Conservation (phyloP, 2,888 invertebrate species). For the Luperina nickerlii region DNA sequence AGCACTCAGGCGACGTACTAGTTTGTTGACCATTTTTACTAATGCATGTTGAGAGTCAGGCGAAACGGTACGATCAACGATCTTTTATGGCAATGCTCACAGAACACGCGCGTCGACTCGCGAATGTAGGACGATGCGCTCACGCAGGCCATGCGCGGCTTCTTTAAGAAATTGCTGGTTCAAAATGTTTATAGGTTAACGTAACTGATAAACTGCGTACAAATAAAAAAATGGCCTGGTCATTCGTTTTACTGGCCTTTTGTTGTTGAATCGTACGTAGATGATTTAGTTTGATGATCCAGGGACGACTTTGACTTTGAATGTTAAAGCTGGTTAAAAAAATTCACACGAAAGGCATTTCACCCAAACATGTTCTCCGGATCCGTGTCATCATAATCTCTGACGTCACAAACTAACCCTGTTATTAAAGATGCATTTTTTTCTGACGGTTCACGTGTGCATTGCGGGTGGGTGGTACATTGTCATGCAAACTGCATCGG, state of each 20-base stretch:
- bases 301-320: not conserved
- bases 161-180: conserved; percentile 52
- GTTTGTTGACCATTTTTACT: conserved; percentile 60
- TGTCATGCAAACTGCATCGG: conserved; percentile 69
- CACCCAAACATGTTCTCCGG: conserved; percentile 11
- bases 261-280: not conserved
- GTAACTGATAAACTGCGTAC: conserved; percentile 14
- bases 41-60: conserved; percentile 50
- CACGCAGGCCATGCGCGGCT: conserved; percentile 61
- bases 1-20: no score
- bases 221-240: conserved; percentile 20
- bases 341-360: conserved; percentile 2
- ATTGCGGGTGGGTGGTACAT: conserved; percentile 70
- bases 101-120: conserved; percentile 53
- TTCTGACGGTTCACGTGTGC: conserved; percentile 39
- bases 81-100: conserved; percentile 67
- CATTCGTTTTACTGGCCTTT: not conserved
- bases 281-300: not conserved
- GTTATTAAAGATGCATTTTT: conserved; percentile 29
- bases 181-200: conserved; percentile 48
- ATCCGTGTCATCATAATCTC: conserved; percentile 21
- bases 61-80: conserved; percentile 52
- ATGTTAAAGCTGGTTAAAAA: not conserved
- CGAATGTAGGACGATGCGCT: conserved; percentile 74
- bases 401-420: conserved; percentile 56